phyloP scores from a whole-genome alignment of 2,113 vertebrate genomes.

The Lipophrys pholis region DNA sequence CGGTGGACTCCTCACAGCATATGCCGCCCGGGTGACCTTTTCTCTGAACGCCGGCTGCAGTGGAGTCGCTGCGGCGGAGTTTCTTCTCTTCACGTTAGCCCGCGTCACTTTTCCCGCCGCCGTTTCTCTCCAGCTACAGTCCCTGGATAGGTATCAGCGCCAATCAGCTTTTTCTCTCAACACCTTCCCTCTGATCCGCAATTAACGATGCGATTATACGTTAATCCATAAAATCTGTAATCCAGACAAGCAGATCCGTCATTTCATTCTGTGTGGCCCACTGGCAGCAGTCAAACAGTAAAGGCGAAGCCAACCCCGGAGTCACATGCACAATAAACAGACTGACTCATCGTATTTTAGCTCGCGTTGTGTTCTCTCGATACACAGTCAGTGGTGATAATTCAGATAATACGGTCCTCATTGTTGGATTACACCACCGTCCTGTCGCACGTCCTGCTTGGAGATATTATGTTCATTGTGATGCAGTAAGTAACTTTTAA shows the following conservation, averaged over 20 bases:
- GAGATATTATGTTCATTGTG: too few relatives aligned
- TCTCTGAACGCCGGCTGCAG: conserved; percentile 13
- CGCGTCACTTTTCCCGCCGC: background rate
- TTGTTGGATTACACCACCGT: too few relatives aligned
- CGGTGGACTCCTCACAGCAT: too few relatives aligned
- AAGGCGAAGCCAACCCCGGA: conserved; percentile 56
- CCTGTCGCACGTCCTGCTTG: too few relatives aligned
- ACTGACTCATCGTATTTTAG: conserved; percentile 48
- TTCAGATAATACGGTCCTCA: background rate
- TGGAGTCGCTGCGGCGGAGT: background rate
- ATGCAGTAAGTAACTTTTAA: too few relatives aligned
- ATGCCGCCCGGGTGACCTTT: conserved; percentile 48
- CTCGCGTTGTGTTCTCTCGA: conserved; percentile 19
- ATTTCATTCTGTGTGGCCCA: conserved; percentile 27
- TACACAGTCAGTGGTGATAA: conserved; percentile 27
- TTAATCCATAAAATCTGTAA: conserved; percentile 4
- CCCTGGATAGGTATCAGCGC: background rate
- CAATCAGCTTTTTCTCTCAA: conserved; percentile 7
- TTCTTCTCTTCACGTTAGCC: background rate
- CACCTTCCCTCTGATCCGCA: background rate
- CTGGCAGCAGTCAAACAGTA: conserved; percentile 31
- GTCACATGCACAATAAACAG: conserved; percentile 56
- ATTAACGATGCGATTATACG: conserved; percentile 7
- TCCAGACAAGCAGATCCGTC: background rate
- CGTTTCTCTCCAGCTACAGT: background rate